A percentile compares a stretch with the other conserved stretches of the same genome.
phyloP scores from a whole-genome alignment of 1,140 invertebrate species.

The Trichonephila clavata region DNA sequence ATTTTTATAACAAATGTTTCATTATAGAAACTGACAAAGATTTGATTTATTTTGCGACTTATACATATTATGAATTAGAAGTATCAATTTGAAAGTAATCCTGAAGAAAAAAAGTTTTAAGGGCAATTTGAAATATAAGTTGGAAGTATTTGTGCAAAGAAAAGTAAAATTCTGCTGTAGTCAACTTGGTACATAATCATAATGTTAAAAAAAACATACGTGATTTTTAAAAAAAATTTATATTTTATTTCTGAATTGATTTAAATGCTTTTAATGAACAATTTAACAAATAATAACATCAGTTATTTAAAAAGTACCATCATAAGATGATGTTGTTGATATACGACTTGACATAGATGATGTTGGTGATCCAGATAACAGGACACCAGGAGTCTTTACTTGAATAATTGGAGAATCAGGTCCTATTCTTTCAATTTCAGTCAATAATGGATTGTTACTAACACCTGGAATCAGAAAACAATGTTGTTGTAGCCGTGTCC shows the following conservation, averaged over 20 bases:
- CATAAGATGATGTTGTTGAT: constrained; percentile 28
- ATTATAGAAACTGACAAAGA: no score
- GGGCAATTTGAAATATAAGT: no score
- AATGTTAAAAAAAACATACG: no score
- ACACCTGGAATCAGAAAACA: constrained; percentile 71
- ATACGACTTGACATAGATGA: constrained; percentile 69
- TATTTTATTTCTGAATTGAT: background rate
- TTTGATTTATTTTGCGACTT: no score
- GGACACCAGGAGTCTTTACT: constrained; percentile 74
- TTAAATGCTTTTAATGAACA: background rate
- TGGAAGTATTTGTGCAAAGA: no score
- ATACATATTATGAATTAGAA: no score
- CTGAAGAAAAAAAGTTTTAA: no score
- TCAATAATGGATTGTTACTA: constrained; percentile 78
- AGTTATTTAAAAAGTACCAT: constrained; percentile 17
- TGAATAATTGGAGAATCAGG: constrained; percentile 78
- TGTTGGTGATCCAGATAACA: constrained; percentile 35
- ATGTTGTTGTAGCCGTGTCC: no score
- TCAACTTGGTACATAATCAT: no score
- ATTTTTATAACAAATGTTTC: no score
- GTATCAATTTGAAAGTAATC: no score
- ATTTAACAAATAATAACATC: background rate
- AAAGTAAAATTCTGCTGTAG: no score
- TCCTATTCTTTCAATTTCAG: constrained; percentile 77
- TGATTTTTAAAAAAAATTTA: background rate